Conservation (phyloP, 92 coral and sea anemone genomes). For the Blastomussa wellsi region DNA sequence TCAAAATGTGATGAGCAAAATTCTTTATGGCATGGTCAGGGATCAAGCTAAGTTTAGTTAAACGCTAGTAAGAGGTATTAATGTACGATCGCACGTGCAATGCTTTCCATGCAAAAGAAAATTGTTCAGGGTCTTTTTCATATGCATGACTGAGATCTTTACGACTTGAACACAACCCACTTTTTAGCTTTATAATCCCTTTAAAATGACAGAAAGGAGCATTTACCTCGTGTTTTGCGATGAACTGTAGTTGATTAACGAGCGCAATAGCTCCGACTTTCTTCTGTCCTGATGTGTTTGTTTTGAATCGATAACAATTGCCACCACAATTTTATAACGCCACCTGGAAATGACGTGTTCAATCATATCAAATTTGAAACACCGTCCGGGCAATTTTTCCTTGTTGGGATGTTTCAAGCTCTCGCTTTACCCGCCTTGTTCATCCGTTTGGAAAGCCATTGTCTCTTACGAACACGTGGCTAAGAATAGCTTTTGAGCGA, state of each 20-base stretch:
- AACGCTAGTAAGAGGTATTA: neutral
- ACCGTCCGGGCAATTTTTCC: constrained; percentile 5
- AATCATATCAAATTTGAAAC: constrained; percentile 7
- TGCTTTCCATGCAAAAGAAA: too few species aligned
- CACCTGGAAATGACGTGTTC: constrained; percentile 41
- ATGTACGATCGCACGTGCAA: neutral
- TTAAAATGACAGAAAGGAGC: neutral
- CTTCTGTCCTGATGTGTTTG: neutral
- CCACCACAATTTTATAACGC: constrained; percentile 12
- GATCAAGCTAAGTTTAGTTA: neutral
- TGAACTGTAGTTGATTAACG: neutral
- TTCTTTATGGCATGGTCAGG: neutral
- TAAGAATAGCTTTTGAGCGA: neutral
- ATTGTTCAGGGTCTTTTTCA: neutral
- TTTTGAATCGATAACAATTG: neutral
- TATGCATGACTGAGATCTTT: neutral
- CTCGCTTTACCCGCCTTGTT: neutral
- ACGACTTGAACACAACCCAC: too few species aligned
- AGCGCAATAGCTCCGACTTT: neutral
- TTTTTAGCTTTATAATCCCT: too few species aligned
- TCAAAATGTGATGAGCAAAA: neutral
- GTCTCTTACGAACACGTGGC: neutral
- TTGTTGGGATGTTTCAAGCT: neutral
- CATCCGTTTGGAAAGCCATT: constrained; percentile 27
- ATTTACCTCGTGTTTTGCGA: neutral